Evolutionary conservation across 2,113 vertebrate species (phyloP).

Genomic region (Platichthys stellatus): DNA sequence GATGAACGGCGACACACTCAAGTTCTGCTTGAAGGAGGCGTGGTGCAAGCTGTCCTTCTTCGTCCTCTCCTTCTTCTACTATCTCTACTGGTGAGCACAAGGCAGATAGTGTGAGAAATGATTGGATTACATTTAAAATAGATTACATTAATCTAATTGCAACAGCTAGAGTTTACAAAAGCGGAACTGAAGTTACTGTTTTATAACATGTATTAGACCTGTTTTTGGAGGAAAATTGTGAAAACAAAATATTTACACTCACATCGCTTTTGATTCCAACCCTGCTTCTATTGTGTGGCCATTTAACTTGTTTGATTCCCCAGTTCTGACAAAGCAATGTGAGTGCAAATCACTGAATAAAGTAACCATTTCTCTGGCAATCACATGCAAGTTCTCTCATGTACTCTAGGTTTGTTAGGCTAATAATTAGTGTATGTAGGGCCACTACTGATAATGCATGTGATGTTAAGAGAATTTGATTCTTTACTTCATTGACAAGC

Average conservation of each 20-base stretch:
- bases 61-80: constrained; percentile 98
- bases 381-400: constrained; percentile 59
- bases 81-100: constrained; percentile 94
- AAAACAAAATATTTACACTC: neutral
- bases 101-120: neutral
- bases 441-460: constrained; percentile 57
- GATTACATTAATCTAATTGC: constrained; percentile 37
- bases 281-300: neutral
- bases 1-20: constrained; percentile 96
- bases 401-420: constrained; percentile 15
- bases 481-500: constrained; percentile 75
- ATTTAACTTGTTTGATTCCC: constrained; percentile 14
- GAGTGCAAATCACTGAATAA: constrained; percentile 72
- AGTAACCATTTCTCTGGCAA: constrained; percentile 72
- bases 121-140: constrained; percentile 47
- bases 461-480: constrained; percentile 72
- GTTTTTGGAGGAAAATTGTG: neutral
- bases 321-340: constrained; percentile 16
- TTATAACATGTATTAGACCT: neutral
- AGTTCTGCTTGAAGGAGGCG: constrained; percentile 97
- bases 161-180: neutral
- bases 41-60: constrained; percentile 99
- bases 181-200: neutral
- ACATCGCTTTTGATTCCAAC: constrained; percentile 2
- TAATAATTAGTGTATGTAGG: neutral